Evolutionary conservation across 2,797 vertebrate species (phyloP).

Genomic region (Meriones psammophilus): DNA sequence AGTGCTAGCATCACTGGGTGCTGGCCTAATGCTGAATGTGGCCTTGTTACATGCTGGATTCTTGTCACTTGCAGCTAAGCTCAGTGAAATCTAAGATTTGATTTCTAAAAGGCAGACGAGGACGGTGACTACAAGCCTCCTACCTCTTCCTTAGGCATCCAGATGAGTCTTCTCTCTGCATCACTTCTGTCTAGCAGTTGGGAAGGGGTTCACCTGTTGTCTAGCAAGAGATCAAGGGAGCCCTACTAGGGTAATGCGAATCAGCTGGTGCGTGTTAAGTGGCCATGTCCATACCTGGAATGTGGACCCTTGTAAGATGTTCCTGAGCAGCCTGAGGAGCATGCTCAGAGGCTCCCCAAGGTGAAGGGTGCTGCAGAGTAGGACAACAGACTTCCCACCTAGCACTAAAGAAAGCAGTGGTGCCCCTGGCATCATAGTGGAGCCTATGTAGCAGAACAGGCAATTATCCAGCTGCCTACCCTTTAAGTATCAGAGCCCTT

Average conservation of each 20-base stretch:
- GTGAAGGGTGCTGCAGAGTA: neutral
- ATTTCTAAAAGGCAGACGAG: neutral
- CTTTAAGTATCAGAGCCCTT: neutral
- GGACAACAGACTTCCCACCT: neutral
- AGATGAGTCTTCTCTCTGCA: neutral
- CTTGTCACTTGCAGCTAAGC: slow-evolving; percentile 9
- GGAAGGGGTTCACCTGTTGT: neutral
- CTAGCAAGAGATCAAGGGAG: neutral
- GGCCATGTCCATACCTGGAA: neutral
- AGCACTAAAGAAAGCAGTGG: neutral
- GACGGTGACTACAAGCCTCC: neutral
- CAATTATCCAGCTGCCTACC: neutral
- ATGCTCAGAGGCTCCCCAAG: neutral
- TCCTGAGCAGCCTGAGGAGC: neutral
- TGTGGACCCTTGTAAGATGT: neutral
- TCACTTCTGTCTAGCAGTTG: neutral
- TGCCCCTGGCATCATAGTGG: neutral
- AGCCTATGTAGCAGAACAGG: neutral
- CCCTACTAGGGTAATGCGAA: neutral
- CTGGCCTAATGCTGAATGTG: neutral
- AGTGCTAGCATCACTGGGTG: neutral
- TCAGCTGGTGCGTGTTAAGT: neutral
- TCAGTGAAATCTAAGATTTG: slow-evolving; percentile 45
- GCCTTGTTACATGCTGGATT: neutral
- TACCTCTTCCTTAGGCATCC: neutral